Evolutionary conservation across 2,113 vertebrate species (phyloP).

Genomic region (Scytalopus superciliaris): DNA sequence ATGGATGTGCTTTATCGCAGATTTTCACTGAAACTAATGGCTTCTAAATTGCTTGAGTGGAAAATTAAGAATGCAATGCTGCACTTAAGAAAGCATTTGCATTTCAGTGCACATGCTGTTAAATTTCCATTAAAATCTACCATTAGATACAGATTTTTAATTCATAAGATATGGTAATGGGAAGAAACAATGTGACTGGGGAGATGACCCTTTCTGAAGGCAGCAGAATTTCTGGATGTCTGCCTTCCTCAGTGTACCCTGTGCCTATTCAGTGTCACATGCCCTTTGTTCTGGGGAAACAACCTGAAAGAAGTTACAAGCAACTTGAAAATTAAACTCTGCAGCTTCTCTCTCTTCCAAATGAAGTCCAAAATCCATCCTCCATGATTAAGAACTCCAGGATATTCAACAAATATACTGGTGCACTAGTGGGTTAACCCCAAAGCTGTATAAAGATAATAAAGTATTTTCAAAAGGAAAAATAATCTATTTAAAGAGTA

Average conservation of each 20-base stretch:
- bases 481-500: background rate
- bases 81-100: conserved; percentile 62
- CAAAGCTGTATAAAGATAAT: background rate
- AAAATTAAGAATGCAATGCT: conserved; percentile 57
- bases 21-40: conserved; percentile 66
- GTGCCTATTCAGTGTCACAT: background rate
- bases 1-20: conserved; percentile 48
- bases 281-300: background rate
- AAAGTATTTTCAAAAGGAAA: background rate
- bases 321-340: background rate
- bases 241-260: background rate
- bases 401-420: background rate
- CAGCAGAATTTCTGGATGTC: background rate
- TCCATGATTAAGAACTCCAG: background rate
- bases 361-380: background rate
- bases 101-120: conserved; percentile 43
- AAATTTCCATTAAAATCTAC: conserved; percentile 55
- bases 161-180: conserved; percentile 14
- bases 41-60: conserved; percentile 70
- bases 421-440: background rate
- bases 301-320: background rate
- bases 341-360: background rate
- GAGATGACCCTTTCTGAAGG: background rate
- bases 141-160: conserved; percentile 26
- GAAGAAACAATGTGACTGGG: background rate